Evolutionary conservation across 2,797 vertebrate species (phyloP).

Genomic region (Gephyroberyx darwinii): DNA sequence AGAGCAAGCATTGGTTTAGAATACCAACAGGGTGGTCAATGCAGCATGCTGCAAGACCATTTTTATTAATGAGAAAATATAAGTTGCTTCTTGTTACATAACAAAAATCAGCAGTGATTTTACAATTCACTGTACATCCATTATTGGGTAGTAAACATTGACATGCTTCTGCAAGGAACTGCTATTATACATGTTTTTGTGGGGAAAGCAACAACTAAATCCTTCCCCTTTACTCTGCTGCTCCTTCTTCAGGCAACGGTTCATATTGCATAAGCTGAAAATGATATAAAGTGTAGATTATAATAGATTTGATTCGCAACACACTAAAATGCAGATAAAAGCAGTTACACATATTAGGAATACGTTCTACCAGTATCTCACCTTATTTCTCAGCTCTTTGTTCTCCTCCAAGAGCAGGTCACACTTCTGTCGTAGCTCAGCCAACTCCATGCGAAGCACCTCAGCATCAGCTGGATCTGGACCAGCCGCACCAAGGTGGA

Average conservation of each 20-base stretch:
- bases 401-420: constrained; percentile 91
- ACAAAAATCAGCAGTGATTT: constrained; percentile 53
- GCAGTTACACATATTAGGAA: background rate
- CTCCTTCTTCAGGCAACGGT: constrained; percentile 84
- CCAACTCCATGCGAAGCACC: constrained; percentile 86
- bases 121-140: constrained; percentile 35
- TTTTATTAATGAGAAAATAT: constrained; percentile 57
- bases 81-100: constrained; percentile 36
- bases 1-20: background rate
- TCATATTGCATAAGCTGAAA: constrained; percentile 92
- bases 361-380: constrained; percentile 64
- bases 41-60: constrained; percentile 23
- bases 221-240: constrained; percentile 74
- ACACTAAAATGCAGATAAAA: background rate
- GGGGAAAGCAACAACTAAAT: background rate
- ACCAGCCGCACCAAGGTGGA: constrained; percentile 86
- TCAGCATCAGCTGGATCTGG: constrained; percentile 86
- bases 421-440: constrained; percentile 90
- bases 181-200: background rate
- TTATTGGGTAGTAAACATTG: constrained; percentile 55
- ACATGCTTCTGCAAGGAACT: constrained; percentile 38
- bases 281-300: background rate
- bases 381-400: constrained; percentile 89
- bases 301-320: background rate
- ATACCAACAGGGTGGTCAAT: constrained; percentile 1